Evolutionary conservation across 2,113 vertebrate species (phyloP), one percentile per base, ranked within the genome.

Genomic region (Nycticryphes semicollaris): DNA sequence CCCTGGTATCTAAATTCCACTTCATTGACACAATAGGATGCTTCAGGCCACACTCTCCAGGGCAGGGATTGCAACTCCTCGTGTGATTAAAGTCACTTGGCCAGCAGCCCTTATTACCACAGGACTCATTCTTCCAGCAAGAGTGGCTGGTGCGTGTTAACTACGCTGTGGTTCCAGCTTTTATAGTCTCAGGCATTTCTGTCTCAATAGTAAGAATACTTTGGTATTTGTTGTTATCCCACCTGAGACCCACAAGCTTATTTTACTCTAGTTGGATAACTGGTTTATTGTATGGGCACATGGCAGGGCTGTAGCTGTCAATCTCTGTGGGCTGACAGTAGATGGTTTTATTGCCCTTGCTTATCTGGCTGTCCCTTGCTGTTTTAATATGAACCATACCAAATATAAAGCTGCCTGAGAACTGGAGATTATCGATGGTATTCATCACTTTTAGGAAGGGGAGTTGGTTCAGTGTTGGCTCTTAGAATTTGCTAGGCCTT

Each of bases 401-500:
- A 84, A 89, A 64, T 24, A 85, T 24, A 85, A 92, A 96, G 94
- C 94, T 94, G 88, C 92, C 81, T 76, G 80, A 64, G 81, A 82
- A 88, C 3, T 74, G 93, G 70, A 86, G 93, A 90, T 95, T 96
- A 94, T 93, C 92, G 45, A 10, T 86, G 94, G 85, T 89, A 89
- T 93, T 96, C 3, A 3, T 96, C 70, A 47, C 85, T 91, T 72
- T 74, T 75, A 70, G 75, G 80, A 93, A 97, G 59, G 89, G 64
- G 87, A 94, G 79, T 33, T 92, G 87, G 94, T 96, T 91, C 78
- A 56, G 62, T 30, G 67, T 43, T 91, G 93, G 91, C 77, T 92
- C 91, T 79, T 69, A 92, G 88, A 73, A 53, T 95, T 95, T 96
- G 85, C 95, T 96, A 77, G 95, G 96, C 82, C 87, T 77, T 91